These are phyloP conservation scores for Epinotia ramella DNA, from an alignment of 2,888 invertebrate species.

Conservation along the genomic window DNA sequence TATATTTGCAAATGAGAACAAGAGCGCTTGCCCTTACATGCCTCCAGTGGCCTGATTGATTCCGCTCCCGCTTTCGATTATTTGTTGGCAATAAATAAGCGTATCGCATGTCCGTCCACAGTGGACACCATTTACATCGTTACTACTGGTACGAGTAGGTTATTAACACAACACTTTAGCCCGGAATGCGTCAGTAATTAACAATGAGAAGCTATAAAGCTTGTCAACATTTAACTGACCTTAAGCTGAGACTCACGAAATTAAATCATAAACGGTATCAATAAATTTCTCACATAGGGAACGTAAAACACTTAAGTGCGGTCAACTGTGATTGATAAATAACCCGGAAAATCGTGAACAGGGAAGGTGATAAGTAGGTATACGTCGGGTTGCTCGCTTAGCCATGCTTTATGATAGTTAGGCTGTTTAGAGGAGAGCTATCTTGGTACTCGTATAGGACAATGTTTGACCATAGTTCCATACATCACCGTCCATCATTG, in stretches of 20 bases:
- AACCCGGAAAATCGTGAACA: constrained; percentile 50
- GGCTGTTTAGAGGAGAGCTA: constrained; percentile 24
- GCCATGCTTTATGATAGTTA: constrained; percentile 48
- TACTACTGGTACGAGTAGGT: constrained; percentile 33
- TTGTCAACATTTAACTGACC: constrained; percentile 21
- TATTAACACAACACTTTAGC: constrained; percentile 31
- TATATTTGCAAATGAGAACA: constrained; percentile 47
- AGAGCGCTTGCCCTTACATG: constrained; percentile 53
- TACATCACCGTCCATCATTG: neutral
- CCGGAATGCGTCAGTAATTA: constrained; percentile 14
- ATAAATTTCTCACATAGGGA: constrained; percentile 43
- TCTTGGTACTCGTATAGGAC: constrained; percentile 25
- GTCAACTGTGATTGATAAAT: constrained; percentile 46
- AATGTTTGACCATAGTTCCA: constrained; percentile 26
- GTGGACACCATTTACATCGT: constrained; percentile 37
- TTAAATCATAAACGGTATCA: constrained; percentile 22
- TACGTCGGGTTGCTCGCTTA: constrained; percentile 44
- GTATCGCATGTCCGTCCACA: constrained; percentile 42
- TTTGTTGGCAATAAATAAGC: constrained; percentile 58
- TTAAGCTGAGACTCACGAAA: neutral
- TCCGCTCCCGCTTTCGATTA: constrained; percentile 58
- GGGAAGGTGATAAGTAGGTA: constrained; percentile 49
- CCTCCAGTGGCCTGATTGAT: constrained; percentile 61
- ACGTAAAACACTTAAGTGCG: constrained; percentile 41
- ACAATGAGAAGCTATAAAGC: constrained; percentile 16